phyloP scores from a whole-genome alignment of 2,797 vertebrate species.

The Falco rusticolus region DNA sequence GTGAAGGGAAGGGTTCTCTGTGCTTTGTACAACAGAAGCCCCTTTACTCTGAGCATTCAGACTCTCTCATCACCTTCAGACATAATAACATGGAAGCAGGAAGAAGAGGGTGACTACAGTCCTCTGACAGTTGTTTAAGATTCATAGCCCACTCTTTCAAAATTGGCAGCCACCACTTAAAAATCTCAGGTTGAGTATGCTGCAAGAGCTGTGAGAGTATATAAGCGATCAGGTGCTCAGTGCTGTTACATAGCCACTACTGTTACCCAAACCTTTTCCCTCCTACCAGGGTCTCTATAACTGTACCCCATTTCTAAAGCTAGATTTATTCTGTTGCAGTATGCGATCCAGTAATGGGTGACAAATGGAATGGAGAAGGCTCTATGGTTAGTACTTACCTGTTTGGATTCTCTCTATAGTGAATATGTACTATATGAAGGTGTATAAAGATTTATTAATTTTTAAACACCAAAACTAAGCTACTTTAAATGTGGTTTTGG shows the following conservation, averaged over 20 bases:
- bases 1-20: not conserved
- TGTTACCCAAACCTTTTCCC: not conserved
- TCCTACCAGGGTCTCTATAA: not conserved
- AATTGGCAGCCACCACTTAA: not conserved
- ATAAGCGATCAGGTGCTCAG: not conserved
- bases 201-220: not conserved
- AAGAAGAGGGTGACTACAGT: not conserved
- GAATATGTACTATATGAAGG: not conserved
- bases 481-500: not conserved
- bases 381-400: constrained; percentile 85
- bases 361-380: constrained; percentile 88
- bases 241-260: not conserved
- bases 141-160: not conserved
- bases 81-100: not conserved
- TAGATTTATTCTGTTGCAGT: constrained; percentile 78
- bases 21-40: not conserved
- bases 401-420: not conserved
- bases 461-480: not conserved
- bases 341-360: constrained; percentile 96
- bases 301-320: not conserved
- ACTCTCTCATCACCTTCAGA: not conserved
- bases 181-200: not conserved
- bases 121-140: not conserved
- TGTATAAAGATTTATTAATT: not conserved
- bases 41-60: not conserved